Percentiles rank a stretch among this genome's conserved stretches.
phyloP scores from a whole-genome alignment of 92 coral and sea anemone genomes.

The Heteractis magnifica region DNA sequence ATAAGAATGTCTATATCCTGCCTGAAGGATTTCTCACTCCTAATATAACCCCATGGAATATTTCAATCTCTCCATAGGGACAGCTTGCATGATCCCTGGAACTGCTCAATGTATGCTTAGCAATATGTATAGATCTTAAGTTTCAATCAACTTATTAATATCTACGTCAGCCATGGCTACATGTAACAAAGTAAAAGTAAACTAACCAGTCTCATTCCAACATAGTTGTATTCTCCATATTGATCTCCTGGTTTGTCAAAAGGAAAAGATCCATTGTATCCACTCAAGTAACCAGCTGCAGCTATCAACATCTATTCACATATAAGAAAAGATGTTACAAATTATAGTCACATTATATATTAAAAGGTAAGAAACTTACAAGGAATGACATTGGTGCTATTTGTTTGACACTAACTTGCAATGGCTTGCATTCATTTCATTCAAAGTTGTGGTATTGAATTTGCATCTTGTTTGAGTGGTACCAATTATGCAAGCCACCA shows the following conservation, averaged over 20 bases:
- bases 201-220: conserved; percentile 93
- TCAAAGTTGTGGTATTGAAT: too few relatives aligned
- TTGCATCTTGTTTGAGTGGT: too few relatives aligned
- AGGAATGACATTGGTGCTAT: too few relatives aligned
- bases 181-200: neutral
- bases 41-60: too few relatives aligned
- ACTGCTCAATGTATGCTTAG: too few relatives aligned
- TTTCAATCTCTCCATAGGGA: neutral
- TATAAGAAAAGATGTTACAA: neutral
- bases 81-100: neutral
- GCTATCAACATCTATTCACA: conserved; percentile 87
- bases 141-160: neutral
- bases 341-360: neutral
- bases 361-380: too few relatives aligned
- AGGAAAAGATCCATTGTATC: conserved; percentile 89
- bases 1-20: too few relatives aligned
- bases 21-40: too few relatives aligned
- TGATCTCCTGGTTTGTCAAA: conserved; percentile 97
- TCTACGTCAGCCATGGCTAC: too few relatives aligned
- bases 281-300: conserved; percentile 83
- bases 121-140: neutral
- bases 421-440: too few relatives aligned
- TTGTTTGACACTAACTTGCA: too few relatives aligned
- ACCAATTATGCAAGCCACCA: too few relatives aligned
- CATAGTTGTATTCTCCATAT: conserved; percentile 82